Evolutionary conservation across 2,888 invertebrate genomes (phyloP).

Genomic region (Agrenia bidenticulata): DNA sequence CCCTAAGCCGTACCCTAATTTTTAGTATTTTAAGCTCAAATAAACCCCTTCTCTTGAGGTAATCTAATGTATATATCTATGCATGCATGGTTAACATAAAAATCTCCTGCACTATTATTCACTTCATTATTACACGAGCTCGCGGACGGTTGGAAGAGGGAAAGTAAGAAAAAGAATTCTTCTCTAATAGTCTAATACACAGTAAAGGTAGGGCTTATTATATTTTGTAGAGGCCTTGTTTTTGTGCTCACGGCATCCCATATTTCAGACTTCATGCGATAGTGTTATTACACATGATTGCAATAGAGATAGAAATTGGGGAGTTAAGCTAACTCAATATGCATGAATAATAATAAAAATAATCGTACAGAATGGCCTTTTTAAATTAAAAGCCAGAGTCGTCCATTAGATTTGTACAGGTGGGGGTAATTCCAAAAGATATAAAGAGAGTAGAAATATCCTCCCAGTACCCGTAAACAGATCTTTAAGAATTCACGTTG

Average conservation of each 20-base stretch:
- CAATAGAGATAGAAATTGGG: neutral
- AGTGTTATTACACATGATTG: slow-evolving; percentile 1
- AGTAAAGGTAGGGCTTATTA: no score
- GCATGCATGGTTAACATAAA: no score
- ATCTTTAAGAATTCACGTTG: slow-evolving; percentile 25
- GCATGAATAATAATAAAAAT: slow-evolving; percentile 21
- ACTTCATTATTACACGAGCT: no score
- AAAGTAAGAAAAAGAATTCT: no score
- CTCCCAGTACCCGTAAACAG: slow-evolving; percentile 38
- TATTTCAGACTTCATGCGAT: neutral
- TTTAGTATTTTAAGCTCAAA: no score
- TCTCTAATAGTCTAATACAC: no score
- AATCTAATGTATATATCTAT: no score
- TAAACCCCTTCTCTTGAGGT: no score
- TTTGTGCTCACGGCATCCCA: neutral
- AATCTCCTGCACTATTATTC: no score
- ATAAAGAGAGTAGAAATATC: slow-evolving; percentile 12
- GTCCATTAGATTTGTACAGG: slow-evolving; percentile 4
- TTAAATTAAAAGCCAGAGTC: slow-evolving; percentile 18
- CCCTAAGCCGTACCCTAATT: no score
- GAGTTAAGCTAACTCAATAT: slow-evolving; percentile 10
- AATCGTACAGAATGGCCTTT: slow-evolving; percentile 8
- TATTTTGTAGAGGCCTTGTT: no score
- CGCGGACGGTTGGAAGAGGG: no score
- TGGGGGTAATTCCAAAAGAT: slow-evolving; percentile 2